phyloP scores from a whole-genome alignment of 2,113 vertebrate species.

The Chionis minor region DNA sequence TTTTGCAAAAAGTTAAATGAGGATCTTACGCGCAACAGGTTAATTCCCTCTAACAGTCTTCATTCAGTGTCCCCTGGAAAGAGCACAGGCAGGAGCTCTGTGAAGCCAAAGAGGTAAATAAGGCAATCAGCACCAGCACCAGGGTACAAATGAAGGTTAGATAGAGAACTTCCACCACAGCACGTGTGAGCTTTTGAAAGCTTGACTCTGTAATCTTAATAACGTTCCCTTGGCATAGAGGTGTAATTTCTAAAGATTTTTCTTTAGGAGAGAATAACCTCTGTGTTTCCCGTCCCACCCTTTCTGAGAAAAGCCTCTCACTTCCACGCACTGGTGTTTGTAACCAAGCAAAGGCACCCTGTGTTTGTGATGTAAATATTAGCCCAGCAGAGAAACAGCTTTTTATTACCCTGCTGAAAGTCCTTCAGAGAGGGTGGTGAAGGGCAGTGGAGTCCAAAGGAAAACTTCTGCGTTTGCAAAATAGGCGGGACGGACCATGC shows the following conservation, averaged over 20 bases:
- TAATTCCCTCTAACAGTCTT: neutral
- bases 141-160: slow-evolving; percentile 27
- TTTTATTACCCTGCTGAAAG: neutral
- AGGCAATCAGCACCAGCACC: neutral
- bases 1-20: neutral
- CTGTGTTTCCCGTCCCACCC: neutral
- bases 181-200: neutral
- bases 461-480: neutral
- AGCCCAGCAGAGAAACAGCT: slow-evolving; percentile 19
- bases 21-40: neutral
- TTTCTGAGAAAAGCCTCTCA: slow-evolving; percentile 1
- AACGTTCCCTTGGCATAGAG: rapidly evolving
- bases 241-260: neutral
- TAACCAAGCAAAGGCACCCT: slow-evolving; percentile 25
- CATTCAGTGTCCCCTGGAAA: neutral
- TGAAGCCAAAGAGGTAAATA: neutral
- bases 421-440: neutral
- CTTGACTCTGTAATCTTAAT: neutral
- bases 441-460: neutral
- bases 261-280: neutral
- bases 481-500: neutral
- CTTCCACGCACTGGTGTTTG: neutral
- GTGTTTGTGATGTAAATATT: slow-evolving; percentile 65
- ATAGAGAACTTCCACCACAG: neutral
- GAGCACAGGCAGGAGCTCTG: neutral